These are phyloP conservation scores for Aspidiotus rigidus DNA, from an alignment of 2,888 invertebrate genomes.

Conservation along the genomic window DNA sequence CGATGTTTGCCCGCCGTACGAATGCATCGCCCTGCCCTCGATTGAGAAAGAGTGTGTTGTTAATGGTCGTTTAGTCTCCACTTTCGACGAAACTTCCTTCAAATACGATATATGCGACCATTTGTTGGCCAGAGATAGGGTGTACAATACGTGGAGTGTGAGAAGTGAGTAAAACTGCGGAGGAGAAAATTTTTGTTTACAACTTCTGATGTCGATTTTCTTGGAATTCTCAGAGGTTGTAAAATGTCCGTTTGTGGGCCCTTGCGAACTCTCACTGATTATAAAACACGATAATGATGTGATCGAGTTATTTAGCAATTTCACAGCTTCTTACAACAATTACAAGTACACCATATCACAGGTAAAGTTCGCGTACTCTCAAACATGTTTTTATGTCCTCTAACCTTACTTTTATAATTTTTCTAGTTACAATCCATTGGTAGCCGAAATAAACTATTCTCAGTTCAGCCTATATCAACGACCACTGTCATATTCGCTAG, in stretches of 20 bases:
- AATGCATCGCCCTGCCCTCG: conserved; percentile 55
- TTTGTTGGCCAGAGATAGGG: conserved; percentile 60
- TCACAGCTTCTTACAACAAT: conserved; percentile 59
- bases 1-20: conserved; percentile 47
- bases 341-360: conserved; percentile 42
- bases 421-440: conserved; percentile 52
- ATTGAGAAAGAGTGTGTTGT: conserved; percentile 59
- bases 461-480: conserved; percentile 59
- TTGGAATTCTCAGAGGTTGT: conserved; percentile 50
- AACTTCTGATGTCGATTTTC: neutral
- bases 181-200: neutral
- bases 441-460: conserved; percentile 54
- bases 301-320: conserved; percentile 53
- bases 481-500: conserved; percentile 59
- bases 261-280: conserved; percentile 56
- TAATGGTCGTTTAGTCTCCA: conserved; percentile 66
- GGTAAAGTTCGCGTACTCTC: conserved; percentile 36
- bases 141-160: conserved; percentile 59
- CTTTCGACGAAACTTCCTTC: conserved; percentile 69
- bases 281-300: conserved; percentile 54
- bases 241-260: conserved; percentile 50
- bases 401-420: conserved; percentile 15
- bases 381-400: conserved; percentile 12
- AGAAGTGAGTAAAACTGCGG: conserved; percentile 48
- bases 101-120: conserved; percentile 76